phyloP scores from a whole-genome alignment of 2,113 vertebrate genomes.

The Glaucidium brasilianum region DNA sequence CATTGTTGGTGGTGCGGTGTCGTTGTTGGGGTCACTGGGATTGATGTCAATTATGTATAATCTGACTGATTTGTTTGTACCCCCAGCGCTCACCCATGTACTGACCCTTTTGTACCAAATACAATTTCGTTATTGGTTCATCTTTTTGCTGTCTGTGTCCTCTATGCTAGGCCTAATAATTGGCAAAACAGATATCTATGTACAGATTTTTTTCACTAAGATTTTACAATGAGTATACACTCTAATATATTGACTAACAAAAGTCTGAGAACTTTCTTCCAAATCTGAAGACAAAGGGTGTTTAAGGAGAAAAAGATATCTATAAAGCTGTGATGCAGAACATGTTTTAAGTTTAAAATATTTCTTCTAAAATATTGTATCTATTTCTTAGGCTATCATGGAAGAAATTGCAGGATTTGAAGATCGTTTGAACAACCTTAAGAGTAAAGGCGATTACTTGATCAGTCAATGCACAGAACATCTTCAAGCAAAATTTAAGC shows the following conservation, averaged over 20 bases:
- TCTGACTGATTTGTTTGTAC: no score
- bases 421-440: constrained; percentile 85
- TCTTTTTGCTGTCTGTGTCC: no score
- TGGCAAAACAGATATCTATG: no score
- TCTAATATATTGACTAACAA: not conserved
- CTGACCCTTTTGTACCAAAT: no score
- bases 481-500: constrained; percentile 87
- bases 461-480: constrained; percentile 85
- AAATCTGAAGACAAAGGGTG: not conserved
- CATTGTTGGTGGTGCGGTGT: no score
- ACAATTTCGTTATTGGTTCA: no score
- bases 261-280: not conserved
- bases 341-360: not conserved
- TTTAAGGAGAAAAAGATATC: not conserved
- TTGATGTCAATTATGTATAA: no score
- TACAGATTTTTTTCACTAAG: not conserved
- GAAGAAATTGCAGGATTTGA: constrained; percentile 97
- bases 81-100: no score
- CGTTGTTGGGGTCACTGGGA: no score
- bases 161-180: no score
- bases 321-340: not conserved
- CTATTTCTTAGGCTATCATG: constrained; percentile 88
- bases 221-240: not conserved
- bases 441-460: constrained; percentile 83
- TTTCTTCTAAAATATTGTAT: not conserved